These are phyloP conservation scores for Tachina grossa DNA, from an alignment of 2,888 invertebrate genomes.

Conservation along the genomic window DNA sequence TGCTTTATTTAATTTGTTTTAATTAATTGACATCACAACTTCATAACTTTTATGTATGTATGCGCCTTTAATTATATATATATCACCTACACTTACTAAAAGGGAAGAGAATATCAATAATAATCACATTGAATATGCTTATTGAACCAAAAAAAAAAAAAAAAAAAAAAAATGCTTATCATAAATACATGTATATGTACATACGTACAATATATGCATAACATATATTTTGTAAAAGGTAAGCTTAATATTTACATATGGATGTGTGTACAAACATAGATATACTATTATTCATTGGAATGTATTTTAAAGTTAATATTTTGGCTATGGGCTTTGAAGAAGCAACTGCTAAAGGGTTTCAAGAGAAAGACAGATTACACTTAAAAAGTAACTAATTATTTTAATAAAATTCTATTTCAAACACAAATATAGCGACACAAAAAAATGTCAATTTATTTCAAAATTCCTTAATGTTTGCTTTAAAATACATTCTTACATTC, in stretches of 20 bases:
- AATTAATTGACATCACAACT: conserved; percentile 27
- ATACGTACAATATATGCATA: background rate
- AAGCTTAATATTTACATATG: conserved; percentile 44
- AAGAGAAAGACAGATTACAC: too few species aligned
- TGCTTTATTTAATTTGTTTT: conserved; percentile 29
- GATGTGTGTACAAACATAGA: background rate
- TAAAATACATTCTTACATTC: conserved; percentile 32
- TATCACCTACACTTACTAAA: conserved; percentile 60
- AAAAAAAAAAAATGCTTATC: conserved; percentile 54
- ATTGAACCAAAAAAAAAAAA: conserved; percentile 44
- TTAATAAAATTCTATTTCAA: too few species aligned
- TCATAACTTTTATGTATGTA: conserved; percentile 20
- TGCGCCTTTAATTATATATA: background rate
- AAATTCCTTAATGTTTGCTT: background rate
- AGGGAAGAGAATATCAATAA: conserved; percentile 49
- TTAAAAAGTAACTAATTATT: too few species aligned
- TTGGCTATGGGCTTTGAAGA: background rate
- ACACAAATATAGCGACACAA: too few species aligned
- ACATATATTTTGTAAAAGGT: conserved; percentile 60
- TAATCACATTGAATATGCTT: conserved; percentile 62
- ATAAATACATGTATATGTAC: conserved; percentile 20
- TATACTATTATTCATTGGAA: conserved; percentile 17
- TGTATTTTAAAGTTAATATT: conserved; percentile 45
- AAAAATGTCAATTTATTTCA: background rate
- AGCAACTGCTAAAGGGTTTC: background rate